These are phyloP conservation scores for Cebidichthys violaceus DNA, from an alignment of 2,113 vertebrate genomes.

Conservation along the genomic window DNA sequence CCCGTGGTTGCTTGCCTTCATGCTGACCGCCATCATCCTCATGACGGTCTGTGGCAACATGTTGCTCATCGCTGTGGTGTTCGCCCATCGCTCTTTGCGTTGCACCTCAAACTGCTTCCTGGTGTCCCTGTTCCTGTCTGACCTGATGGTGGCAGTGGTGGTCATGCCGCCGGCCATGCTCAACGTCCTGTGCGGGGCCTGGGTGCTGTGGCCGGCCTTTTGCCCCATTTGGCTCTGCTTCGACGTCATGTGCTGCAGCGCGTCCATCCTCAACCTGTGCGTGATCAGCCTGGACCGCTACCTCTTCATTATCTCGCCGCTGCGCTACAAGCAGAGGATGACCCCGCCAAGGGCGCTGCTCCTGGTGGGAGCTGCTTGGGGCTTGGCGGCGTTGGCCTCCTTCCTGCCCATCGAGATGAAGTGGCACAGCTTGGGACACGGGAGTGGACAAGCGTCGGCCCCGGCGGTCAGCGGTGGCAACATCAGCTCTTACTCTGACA, in stretches of 20 bases:
- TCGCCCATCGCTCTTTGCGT: slow-evolving; percentile 91
- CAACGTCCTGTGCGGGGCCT: slow-evolving; percentile 92
- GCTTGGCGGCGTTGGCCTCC: slow-evolving; percentile 90
- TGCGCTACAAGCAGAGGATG: slow-evolving; percentile 96
- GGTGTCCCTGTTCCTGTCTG: slow-evolving; percentile 96
- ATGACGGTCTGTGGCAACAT: slow-evolving; percentile 90
- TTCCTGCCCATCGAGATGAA: slow-evolving; percentile 96
- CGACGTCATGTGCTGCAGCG: slow-evolving; percentile 98
- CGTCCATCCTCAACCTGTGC: slow-evolving; percentile 98
- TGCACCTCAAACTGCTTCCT: slow-evolving; percentile 98
- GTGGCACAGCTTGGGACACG: slow-evolving; percentile 89
- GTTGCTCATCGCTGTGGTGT: slow-evolving; percentile 91
- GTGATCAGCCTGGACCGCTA: slow-evolving; percentile 97
- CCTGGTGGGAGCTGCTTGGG: slow-evolving; percentile 92
- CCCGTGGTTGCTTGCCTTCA: slow-evolving; percentile 85
- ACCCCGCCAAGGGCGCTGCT: slow-evolving; percentile 89
- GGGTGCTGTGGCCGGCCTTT: slow-evolving; percentile 90
- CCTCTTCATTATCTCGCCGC: slow-evolving; percentile 95
- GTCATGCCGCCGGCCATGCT: slow-evolving; percentile 99
- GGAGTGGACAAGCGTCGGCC: slow-evolving; percentile 28
- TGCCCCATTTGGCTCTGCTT: slow-evolving; percentile 96
- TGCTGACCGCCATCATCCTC: slow-evolving; percentile 91
- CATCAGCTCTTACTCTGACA: slow-evolving; percentile 64
- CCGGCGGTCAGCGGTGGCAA: slow-evolving; percentile 40
- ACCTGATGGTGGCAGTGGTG: slow-evolving; percentile 97